Conservation (phyloP, 2,113 vertebrate genomes). For the Isurus oxyrinchus region DNA sequence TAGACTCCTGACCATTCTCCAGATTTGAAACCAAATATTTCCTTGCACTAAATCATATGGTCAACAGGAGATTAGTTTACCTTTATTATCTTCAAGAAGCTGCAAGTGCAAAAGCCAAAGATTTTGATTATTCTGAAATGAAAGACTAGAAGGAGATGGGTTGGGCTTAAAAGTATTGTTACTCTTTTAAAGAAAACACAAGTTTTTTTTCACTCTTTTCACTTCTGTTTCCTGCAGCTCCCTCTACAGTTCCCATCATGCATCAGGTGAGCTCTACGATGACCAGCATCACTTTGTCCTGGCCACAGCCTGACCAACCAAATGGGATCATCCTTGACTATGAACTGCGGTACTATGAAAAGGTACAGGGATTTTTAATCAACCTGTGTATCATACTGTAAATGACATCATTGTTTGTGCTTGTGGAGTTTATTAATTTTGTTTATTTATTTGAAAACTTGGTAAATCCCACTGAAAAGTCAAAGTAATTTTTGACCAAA, state of each 20-base stretch:
- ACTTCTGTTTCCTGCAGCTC: constrained; percentile 65
- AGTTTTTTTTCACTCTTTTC: constrained; percentile 37
- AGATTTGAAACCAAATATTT: neutral
- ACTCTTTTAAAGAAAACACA: constrained; percentile 39
- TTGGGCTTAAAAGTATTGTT: neutral
- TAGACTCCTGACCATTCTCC: neutral
- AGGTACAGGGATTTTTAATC: constrained; percentile 61
- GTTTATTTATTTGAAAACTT: neutral
- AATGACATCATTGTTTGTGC: neutral
- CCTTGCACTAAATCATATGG: neutral
- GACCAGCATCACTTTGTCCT: constrained; percentile 95
- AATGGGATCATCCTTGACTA: constrained; percentile 98
- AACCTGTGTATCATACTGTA: neutral
- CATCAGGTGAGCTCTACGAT: constrained; percentile 98
- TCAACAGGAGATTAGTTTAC: neutral
- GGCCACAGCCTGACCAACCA: constrained; percentile 96
- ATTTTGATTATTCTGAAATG: neutral
- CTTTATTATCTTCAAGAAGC: neutral
- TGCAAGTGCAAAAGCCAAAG: too few species aligned
- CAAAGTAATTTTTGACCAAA: neutral
- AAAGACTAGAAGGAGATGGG: neutral
- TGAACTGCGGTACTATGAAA: constrained; percentile 91
- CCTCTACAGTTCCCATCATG: constrained; percentile 95
- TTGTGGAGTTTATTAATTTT: neutral
- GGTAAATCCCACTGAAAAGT: neutral